Base-by-base conservation (phyloP, 2,888 invertebrate genomes). In the Alitta virens region DNA sequence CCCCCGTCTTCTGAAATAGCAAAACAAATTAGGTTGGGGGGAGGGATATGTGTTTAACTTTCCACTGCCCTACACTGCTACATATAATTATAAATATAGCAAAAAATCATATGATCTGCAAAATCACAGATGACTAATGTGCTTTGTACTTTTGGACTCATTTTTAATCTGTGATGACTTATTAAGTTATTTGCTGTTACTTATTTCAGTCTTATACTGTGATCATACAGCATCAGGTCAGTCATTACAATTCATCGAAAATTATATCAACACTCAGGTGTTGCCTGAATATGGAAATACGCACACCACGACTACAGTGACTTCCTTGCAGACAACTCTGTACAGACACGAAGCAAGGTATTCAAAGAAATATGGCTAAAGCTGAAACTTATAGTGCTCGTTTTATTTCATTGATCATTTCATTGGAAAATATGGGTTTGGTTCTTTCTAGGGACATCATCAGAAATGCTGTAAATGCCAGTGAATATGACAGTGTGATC, bases 181-280 rank as follows among this genome's bases (percentile, higher is more conserved):
- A 21, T 52, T 18, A 27, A 40, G 18, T 12, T 2, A 5, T n/a
- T 12, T 5, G 12, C 18, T 56, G 33, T 40, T 9, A 18, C 12
- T 23, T 67, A 26, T 72, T 78, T 63, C 73, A 81, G 82, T 78
- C 50, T 88, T 91, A 14, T 93, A 92, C 80, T 91, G 92, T 82
- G 93, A 94, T 84, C 92, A 91, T 83, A 90, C 89, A 60, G 91
- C 92, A 1, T 91, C 91, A 0, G 93, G 93, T 46, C 76, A 77
- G 72, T 88, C 91, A 0, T 79, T 93, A 69, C 88, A 89, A 66
- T 93, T 92, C 84, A 87, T 94, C 69, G 94, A 94, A 79, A 91
- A 92, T 74, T 92, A 91, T 80, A 87, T 94, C 60, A 80, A 86
- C 16, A 85, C 87, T 62, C 89, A 92, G 75, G 91, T 94, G 16